phyloP scores from a whole-genome alignment of 1,140 invertebrate species.

The Acyrthosiphon pisum region DNA sequence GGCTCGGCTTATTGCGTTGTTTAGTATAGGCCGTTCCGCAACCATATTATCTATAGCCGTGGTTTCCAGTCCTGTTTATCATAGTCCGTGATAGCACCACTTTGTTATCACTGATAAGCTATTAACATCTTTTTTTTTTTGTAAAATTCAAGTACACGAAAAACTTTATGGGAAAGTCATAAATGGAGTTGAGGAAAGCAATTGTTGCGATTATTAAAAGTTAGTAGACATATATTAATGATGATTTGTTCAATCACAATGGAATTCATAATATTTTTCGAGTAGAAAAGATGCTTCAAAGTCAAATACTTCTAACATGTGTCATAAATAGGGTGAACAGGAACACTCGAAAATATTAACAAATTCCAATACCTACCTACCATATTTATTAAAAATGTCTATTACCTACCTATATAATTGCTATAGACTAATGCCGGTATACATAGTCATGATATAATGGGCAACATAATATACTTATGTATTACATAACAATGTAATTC shows the following conservation, averaged over 20 bases:
- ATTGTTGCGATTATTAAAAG: neutral
- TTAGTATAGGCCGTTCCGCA: too few relatives aligned
- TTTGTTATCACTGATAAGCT: slow-evolving; percentile 16
- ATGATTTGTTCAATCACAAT: neutral
- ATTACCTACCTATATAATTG: too few relatives aligned
- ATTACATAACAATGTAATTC: too few relatives aligned
- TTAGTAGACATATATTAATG: slow-evolving; percentile 1
- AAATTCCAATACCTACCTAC: slow-evolving; percentile 3
- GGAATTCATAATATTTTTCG: neutral
- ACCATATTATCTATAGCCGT: too few relatives aligned
- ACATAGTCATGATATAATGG: too few relatives aligned
- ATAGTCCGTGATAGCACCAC: neutral
- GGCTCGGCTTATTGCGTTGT: too few relatives aligned
- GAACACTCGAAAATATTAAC: neutral
- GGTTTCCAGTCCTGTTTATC: too few relatives aligned
- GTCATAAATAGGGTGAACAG: neutral
- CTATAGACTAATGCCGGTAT: too few relatives aligned
- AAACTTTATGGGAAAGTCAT: neutral
- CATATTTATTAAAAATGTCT: too few relatives aligned
- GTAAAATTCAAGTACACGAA: neutral
- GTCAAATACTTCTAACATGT: neutral
- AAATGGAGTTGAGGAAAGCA: neutral
- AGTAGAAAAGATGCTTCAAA: slow-evolving; percentile 1
- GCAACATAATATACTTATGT: too few relatives aligned
- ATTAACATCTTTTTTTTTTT: slow-evolving; percentile 16